phyloP scores from a whole-genome alignment of 2,888 invertebrate genomes.

The Pseudeuparius sepicola region DNA sequence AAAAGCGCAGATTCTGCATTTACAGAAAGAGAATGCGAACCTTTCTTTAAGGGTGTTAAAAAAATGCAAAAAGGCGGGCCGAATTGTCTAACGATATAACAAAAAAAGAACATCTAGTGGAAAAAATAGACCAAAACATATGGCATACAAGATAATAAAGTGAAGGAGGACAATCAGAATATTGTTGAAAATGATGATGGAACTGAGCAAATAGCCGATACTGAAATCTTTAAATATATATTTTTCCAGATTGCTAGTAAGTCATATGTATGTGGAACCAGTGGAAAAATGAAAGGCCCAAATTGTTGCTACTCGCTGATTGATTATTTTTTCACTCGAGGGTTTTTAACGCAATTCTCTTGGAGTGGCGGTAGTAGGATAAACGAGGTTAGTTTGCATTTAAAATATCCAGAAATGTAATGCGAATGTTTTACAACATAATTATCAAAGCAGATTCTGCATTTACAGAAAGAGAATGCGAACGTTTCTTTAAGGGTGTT shows the following conservation, averaged over 20 bases:
- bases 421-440: conserved; percentile 12
- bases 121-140: too few relatives aligned
- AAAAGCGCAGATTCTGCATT: too few relatives aligned
- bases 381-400: conserved; percentile 11
- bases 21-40: too few relatives aligned
- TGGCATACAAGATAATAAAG: too few relatives aligned
- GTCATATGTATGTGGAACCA: conserved; percentile 13
- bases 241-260: conserved; percentile 12
- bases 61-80: too few relatives aligned
- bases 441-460: conserved; percentile 11
- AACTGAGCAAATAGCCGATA: too few relatives aligned
- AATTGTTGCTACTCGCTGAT: conserved; percentile 12
- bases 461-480: conserved; percentile 11
- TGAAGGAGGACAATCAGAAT: too few relatives aligned
- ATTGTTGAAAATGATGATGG: too few relatives aligned
- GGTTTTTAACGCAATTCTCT: conserved; percentile 12
- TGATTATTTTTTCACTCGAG: conserved; percentile 12
- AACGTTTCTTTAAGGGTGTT: conserved; percentile 10
- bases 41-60: too few relatives aligned
- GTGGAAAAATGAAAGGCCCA: conserved; percentile 12
- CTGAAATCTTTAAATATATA: too few relatives aligned
- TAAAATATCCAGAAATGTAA: conserved; percentile 14
- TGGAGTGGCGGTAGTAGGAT: conserved; percentile 13
- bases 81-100: too few relatives aligned
- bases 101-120: too few relatives aligned